Conservation (phyloP, 2,797 vertebrate genomes). For the Chaenodraco wilsoni region DNA sequence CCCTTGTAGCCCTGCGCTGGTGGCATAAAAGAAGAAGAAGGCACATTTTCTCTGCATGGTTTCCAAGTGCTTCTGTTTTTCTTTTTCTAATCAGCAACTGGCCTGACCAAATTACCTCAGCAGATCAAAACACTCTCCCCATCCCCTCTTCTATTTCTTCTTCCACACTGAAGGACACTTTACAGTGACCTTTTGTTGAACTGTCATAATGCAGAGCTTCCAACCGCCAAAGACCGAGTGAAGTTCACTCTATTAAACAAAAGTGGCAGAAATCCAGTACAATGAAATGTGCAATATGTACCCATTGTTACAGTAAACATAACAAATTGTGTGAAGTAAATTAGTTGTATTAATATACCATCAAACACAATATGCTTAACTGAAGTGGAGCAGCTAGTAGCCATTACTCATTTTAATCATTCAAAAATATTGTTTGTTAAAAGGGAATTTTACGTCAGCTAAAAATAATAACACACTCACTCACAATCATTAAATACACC, state of each 20-base stretch:
- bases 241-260: too few species aligned
- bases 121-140: conserved; percentile 1
- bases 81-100: conserved; percentile 12
- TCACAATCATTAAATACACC: conserved; percentile 30
- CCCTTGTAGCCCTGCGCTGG: not conserved
- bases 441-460: conserved; percentile 24
- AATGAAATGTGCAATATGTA: conserved; percentile 21
- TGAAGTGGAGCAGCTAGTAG: conserved; percentile 36
- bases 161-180: conserved; percentile 1
- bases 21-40: conserved; percentile 1
- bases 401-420: conserved; percentile 46
- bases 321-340: conserved; percentile 26
- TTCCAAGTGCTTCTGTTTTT: conserved; percentile 22
- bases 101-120: conserved; percentile 1
- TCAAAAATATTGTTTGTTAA: conserved; percentile 39
- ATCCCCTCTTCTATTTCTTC: conserved; percentile 4
- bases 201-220: conserved; percentile 12
- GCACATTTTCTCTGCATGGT: conserved; percentile 6
- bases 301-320: conserved; percentile 25
- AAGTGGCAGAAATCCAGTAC: conserved; percentile 17
- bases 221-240: not conserved
- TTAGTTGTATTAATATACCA: conserved; percentile 32
- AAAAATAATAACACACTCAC: conserved; percentile 28
- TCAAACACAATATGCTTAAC: conserved; percentile 52
- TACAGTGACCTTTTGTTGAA: conserved; percentile 27